Conservation (phyloP, 2,888 invertebrate genomes). For the Melangyna quadrimaculata region DNA sequence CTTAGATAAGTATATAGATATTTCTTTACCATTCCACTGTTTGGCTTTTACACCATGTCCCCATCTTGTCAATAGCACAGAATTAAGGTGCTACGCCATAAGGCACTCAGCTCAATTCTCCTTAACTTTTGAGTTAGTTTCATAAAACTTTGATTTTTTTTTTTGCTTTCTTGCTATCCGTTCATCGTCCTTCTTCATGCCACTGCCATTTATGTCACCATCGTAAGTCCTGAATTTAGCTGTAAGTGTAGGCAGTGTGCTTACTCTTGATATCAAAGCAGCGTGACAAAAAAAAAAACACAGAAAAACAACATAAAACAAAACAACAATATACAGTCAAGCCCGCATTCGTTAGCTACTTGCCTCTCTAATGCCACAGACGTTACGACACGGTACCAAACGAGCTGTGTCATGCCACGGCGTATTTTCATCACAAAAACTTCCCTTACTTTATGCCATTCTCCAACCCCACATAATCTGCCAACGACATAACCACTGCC, state of each 20-base stretch:
- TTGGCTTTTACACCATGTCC: neutral
- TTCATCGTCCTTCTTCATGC: constrained; percentile 43
- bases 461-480: constrained; percentile 67
- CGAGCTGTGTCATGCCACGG: constrained; percentile 73
- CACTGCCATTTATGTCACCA: constrained; percentile 9
- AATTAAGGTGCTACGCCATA: constrained; percentile 67
- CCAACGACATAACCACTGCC: constrained; percentile 70
- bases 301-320: constrained; percentile 41
- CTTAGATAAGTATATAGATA: neutral
- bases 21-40: constrained; percentile 60
- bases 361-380: constrained; percentile 68
- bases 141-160: constrained; percentile 67
- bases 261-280: constrained; percentile 63
- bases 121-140: constrained; percentile 69
- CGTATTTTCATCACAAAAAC: constrained; percentile 72
- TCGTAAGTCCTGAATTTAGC: constrained; percentile 65
- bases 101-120: constrained; percentile 57
- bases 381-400: constrained; percentile 71
- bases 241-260: constrained; percentile 68
- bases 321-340: constrained; percentile 50
- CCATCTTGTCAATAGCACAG: constrained; percentile 26
- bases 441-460: constrained; percentile 24
- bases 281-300: constrained; percentile 56
- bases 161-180: constrained; percentile 27
- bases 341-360: constrained; percentile 70